Percentiles rank a stretch among this genome's conserved stretches.
phyloP scores from a whole-genome alignment of 1,140 invertebrate genomes.

The Druon quercuslanigerum region DNA sequence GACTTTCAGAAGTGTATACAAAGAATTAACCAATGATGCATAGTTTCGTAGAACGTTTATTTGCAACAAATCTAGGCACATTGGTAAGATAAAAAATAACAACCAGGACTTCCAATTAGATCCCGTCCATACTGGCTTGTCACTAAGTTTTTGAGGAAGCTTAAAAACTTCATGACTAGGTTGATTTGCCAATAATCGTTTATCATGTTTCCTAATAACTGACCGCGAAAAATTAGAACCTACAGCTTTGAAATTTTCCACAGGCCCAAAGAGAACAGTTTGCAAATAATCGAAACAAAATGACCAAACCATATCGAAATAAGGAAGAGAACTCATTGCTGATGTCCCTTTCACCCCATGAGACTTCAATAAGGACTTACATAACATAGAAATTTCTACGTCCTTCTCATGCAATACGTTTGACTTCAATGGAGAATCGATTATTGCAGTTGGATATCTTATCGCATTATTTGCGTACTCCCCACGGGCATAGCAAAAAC shows the following conservation, averaged over 20 bases:
- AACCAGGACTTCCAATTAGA: background rate
- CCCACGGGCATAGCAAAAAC: background rate
- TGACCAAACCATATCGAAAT: background rate
- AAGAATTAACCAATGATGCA: background rate
- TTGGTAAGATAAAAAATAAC: background rate
- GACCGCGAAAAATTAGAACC: too few relatives aligned
- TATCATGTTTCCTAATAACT: too few relatives aligned
- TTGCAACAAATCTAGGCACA: background rate
- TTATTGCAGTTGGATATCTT: background rate
- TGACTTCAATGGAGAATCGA: background rate
- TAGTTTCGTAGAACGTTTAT: background rate
- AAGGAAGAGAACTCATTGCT: too few relatives aligned
- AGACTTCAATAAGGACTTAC: background rate
- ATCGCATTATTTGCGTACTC: background rate
- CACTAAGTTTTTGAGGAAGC: background rate
- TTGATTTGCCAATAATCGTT: too few relatives aligned
- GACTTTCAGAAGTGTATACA: background rate
- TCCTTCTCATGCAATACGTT: background rate
- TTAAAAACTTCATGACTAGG: too few relatives aligned
- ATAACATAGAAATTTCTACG: background rate
- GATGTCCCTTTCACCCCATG: too few relatives aligned
- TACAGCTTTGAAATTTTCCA: too few relatives aligned
- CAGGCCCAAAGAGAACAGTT: background rate
- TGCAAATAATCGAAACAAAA: background rate
- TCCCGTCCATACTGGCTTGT: background rate